A percentile compares a stretch with the other conserved stretches of the same genome.
phyloP scores from a whole-genome alignment of 2,113 vertebrate genomes.

The Cyphomyrus discorhynchus region DNA sequence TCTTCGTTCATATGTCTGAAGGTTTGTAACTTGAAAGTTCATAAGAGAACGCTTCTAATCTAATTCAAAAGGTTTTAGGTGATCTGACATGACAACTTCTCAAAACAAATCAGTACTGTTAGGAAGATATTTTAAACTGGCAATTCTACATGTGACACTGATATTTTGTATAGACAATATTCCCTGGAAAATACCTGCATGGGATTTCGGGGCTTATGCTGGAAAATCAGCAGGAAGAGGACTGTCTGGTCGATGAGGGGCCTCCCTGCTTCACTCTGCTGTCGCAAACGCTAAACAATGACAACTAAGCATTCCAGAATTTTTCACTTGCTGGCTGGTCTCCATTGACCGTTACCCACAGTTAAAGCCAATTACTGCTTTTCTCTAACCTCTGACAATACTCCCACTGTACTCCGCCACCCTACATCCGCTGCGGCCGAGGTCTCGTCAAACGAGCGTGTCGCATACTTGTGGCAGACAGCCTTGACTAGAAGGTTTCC shows the following conservation, averaged over 20 bases:
- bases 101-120: background rate
- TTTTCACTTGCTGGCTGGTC: background rate
- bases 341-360: background rate
- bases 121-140: background rate
- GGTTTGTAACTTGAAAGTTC: no score
- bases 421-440: background rate
- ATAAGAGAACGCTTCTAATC: background rate
- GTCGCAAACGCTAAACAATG: background rate
- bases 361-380: background rate
- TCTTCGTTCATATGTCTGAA: no score
- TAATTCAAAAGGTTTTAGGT: background rate
- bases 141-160: background rate
- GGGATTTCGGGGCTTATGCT: background rate
- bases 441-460: background rate
- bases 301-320: background rate
- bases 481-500: conserved; percentile 3
- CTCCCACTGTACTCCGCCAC: background rate
- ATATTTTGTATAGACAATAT: background rate
- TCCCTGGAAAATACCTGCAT: background rate
- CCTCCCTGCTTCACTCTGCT: background rate
- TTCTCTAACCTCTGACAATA: background rate
- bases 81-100: background rate
- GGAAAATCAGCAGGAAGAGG: background rate
- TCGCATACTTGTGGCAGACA: background rate
- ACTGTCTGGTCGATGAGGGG: background rate